Evolutionary conservation across 2,888 invertebrate genomes (phyloP), one percentile per base, ranked within the genome.

Genomic region (Scelioninae gen. 1): DNA sequence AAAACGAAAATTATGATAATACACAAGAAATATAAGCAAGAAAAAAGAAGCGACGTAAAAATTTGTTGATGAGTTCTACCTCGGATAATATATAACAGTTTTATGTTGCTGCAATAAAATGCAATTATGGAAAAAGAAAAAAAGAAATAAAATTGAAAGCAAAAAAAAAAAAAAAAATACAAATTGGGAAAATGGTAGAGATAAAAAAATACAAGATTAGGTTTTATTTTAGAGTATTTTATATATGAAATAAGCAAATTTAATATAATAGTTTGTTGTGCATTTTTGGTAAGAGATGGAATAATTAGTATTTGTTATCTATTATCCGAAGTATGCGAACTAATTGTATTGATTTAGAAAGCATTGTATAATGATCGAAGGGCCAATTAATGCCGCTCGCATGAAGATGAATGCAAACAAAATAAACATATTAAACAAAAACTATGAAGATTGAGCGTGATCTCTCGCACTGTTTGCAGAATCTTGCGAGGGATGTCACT

Each of bases 311-410:
- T 0, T 29, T 9, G 40, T 72, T 84, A 78, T 78, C 62, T 82
- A 84, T 84, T 75, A 78, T 84, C 82, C 82, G 82, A 82, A 63
- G 79, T 84, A 71, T 45, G 47, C 49, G 60, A 23, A 23, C 23
- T 74, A 83, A 53, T 83, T 68, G 76, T 80, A 74, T 66, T 63
- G 72, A 81, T 81, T 83, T 83, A 53, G 51, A 49, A 75, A 13
- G 40, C 83, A 74, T 69, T 74, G 65, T 63, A 69, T 53, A 66
- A 74, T 77, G 71, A 82, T 71, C 82, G 72, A 68, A 82, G 71
- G 76, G 78, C 82, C 75, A 69, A 71, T 68, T 66, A 75, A n/a
- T 45, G 31, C 60, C 58, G 76, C 76, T 66, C 72, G 38, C 72
- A 58, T 34, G 38, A 53, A 56, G 34, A 49, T 49, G 13, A 58